Evolutionary conservation across 2,113 vertebrate species (phyloP), one percentile per base, ranked within the genome.

Genomic region (Zeus faber): DNA sequence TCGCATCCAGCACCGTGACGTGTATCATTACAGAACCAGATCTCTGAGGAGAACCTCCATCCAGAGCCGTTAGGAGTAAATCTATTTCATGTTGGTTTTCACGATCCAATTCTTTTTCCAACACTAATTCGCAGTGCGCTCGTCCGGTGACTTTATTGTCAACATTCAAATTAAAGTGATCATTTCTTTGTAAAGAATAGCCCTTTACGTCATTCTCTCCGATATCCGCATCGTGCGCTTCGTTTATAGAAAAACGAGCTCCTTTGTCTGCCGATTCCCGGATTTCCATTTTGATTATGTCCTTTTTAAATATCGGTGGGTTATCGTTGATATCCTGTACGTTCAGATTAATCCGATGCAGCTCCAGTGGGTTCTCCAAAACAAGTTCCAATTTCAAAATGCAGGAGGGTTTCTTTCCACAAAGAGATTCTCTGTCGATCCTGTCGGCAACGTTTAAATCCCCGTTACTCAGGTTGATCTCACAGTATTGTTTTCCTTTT

Each of bases 251-350:
- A 52, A 80, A 86, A 24, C 59, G 41, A 5, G 76, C 59, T 4
- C 81, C 81, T 2, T 63, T 58, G 27, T 58, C 56, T 1, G 81
- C 51, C 1, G 49, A 76, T 45, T 89, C 85, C 35, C 24, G 58
- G 8, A 83, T 81, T 47, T 83, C 73, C 13, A 89, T 25, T 4
- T 72, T 45, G 5, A 77, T 72, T 0, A 10, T 43, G 7, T 18
- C 39, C 20, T 64, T 73, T 1, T 8, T 13, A 65, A 89, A 89
- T 10, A 17, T 45, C 5, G 87, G 86, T 5, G 60, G 2, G 55
- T 89, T 85, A 52, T 90, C 87, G 62, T 90, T 90, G 41, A 90
- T 57, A 58, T 90, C 88, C 33, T 78, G 65, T 24, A 89, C 70
- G 35, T 77, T 72, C 10, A 89, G 57, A 10, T 31, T 10, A 11